Evolutionary conservation across 2,113 vertebrate genomes (phyloP).

Genomic region (Myrmophylax atrothorax): DNA sequence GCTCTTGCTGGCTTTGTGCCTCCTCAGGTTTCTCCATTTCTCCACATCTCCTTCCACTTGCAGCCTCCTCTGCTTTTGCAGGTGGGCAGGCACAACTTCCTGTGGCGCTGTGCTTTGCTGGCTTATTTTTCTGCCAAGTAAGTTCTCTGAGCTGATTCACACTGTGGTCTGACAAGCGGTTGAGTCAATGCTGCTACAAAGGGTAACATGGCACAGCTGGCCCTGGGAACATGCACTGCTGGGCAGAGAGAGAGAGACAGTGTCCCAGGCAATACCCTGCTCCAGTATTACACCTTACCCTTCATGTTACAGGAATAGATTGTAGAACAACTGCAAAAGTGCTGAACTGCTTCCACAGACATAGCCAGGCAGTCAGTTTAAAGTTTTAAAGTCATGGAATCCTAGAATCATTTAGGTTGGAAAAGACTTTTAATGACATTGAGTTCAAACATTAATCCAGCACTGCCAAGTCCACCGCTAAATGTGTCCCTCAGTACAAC

Average conservation of each 20-base stretch:
- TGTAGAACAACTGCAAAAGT: not conserved
- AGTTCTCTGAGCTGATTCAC: not conserved
- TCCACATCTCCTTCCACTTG: not conserved
- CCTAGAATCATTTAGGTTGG: not conserved
- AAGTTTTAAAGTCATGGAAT: not conserved
- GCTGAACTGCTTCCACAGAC: not conserved
- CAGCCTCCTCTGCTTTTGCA: not conserved
- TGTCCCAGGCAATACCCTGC: not conserved
- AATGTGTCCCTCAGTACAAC: not conserved
- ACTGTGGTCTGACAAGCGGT: not conserved
- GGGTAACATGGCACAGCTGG: not conserved
- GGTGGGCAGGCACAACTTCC: not conserved
- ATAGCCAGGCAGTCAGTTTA: not conserved
- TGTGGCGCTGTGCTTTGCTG: not conserved
- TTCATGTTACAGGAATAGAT: fast-evolving
- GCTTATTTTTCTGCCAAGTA: not conserved
- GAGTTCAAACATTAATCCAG: not conserved
- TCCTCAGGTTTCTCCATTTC: not conserved
- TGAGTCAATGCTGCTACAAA: not conserved
- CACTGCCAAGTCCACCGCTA: not conserved
- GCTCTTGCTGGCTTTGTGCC: not conserved
- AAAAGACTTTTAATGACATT: not conserved
- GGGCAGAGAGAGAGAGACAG: not conserved
- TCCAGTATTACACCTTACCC: not conserved
- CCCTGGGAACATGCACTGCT: not conserved